Base-by-base conservation (phyloP, 2,113 vertebrate genomes). In the Pituophis catenifer region DNA sequence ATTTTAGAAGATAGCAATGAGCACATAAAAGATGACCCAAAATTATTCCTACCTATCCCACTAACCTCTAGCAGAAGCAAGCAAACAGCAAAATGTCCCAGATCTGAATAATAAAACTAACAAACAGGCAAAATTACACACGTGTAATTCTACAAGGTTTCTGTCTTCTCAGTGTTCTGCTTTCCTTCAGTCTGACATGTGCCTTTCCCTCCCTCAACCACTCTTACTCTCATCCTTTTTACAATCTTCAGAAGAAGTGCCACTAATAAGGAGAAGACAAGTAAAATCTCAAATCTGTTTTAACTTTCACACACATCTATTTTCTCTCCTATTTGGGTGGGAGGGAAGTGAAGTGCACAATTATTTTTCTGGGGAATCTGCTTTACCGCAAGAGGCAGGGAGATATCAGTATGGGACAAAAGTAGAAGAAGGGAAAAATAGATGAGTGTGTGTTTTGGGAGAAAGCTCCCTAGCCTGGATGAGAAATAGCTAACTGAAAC, bases 261-360 rank as follows among this genome's bases (percentile, higher is more conserved):
- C 48, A 88, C 94, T 92, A 90, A 88, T 23, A 24, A 91, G 62
- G 93, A 96, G 88, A 75, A 65, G 90, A 93, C 7, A 88, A 91
- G 87, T 88, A 88, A 33, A 81, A 94, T 62, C 93, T 50, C 93
- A 50, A 92, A 89, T 93, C 94, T 95, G 94, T 50, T 95, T 95
- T 85, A 94, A 96, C 95, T 96, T 95, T 91, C 92, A 94, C 93
- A 95, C 91, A 90, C 92, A 95, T 91, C 92, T 53, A 59, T 93
- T 93, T 38, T 86, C 38, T 58, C 19, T 92, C 24, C 48, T 57
- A 33, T n/a, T 15, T 1, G 13, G 24, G 10, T 1, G n/a, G 12
- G 13, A 7, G 17, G 24, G 12, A 8, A 2, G 10, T 17, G 89
- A 94, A 94, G 85, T 0, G 75, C 0, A 1, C 86, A 2, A 15